A percentile compares a stretch with the other conserved stretches of the same genome.
These are phyloP conservation scores for Amorpha juglandis DNA, from an alignment of 2,888 invertebrate species.

Conservation along the genomic window DNA sequence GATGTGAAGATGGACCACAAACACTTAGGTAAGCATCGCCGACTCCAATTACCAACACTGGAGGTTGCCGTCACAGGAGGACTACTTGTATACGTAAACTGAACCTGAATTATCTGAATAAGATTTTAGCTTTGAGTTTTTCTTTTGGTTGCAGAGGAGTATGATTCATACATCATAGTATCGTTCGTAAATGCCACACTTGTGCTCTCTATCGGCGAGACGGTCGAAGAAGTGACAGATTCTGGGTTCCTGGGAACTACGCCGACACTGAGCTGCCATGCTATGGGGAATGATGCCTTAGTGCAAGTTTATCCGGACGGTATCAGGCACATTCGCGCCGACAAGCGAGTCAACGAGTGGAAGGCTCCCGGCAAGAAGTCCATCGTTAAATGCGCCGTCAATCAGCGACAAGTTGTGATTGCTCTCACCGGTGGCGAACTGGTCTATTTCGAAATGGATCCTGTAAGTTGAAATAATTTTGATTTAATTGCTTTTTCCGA, in stretches of 20 bases:
- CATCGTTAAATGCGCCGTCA: constrained; percentile 98
- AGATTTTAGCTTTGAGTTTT: constrained; percentile 55
- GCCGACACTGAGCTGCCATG: constrained; percentile 98
- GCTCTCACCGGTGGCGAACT: constrained; percentile 98
- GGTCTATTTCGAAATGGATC: constrained; percentile 99
- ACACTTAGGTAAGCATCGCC: constrained; percentile 72
- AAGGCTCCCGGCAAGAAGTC: constrained; percentile 98
- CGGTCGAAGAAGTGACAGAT: constrained; percentile 99
- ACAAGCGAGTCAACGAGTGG: constrained; percentile 99
- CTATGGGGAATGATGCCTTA: constrained; percentile 98
- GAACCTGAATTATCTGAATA: constrained; percentile 34
- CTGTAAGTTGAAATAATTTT: constrained; percentile 86
- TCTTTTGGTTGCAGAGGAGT: constrained; percentile 95
- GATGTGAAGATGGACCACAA: constrained; percentile 72
- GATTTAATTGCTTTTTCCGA: constrained; percentile 46
- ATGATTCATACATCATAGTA: constrained; percentile 99
- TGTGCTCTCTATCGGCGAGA: constrained; percentile 99
- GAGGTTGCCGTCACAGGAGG: constrained; percentile 59
- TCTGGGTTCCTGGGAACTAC: constrained; percentile 99
- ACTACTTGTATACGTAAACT: constrained; percentile 37
- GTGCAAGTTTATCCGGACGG: constrained; percentile 99
- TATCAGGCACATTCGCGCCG: constrained; percentile 98
- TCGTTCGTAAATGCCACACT: constrained; percentile 99
- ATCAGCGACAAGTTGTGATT: constrained; percentile 99
- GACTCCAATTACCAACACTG: constrained; percentile 57